These are phyloP conservation scores for Elysia crispata DNA, from an alignment of 2,888 invertebrate species.

Conservation along the genomic window DNA sequence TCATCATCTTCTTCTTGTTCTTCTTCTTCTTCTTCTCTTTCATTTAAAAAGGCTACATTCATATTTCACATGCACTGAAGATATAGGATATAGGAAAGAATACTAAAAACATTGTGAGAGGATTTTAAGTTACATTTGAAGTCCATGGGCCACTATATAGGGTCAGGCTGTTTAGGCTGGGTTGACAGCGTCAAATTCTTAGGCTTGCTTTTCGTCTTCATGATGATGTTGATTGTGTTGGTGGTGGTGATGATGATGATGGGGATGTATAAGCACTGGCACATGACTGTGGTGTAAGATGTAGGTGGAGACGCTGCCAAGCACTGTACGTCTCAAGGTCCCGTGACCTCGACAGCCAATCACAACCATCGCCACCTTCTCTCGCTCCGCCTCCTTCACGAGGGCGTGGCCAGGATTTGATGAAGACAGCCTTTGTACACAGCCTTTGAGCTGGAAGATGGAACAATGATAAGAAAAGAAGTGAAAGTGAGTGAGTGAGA, in stretches of 20 bases:
- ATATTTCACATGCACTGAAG: too few species aligned
- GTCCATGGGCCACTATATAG: too few species aligned
- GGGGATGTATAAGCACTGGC: slow-evolving; percentile 50
- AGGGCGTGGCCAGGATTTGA: slow-evolving; percentile 48
- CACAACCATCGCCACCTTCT: slow-evolving; percentile 46
- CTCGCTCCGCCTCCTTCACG: slow-evolving; percentile 49
- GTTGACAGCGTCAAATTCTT: too few species aligned
- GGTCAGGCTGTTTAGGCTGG: too few species aligned
- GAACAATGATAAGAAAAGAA: too few species aligned
- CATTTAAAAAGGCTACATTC: too few species aligned
- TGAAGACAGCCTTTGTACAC: slow-evolving; percentile 37
- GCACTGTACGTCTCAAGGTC: slow-evolving; percentile 45
- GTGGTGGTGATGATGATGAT: slow-evolving; percentile 16
- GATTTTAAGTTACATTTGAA: too few species aligned
- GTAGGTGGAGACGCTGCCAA: slow-evolving; percentile 51
- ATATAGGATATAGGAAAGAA: too few species aligned
- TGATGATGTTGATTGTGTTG: not conserved
- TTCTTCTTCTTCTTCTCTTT: slow-evolving; percentile 14
- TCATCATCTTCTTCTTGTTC: not conserved
- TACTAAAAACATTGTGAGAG: too few species aligned
- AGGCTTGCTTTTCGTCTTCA: too few species aligned
- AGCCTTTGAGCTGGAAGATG: not conserved
- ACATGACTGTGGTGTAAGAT: slow-evolving; percentile 50
- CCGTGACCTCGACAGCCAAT: slow-evolving; percentile 50
- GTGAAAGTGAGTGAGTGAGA: too few species aligned